phyloP scores from a whole-genome alignment of 2,888 invertebrate genomes.

The Sericinus montela region DNA sequence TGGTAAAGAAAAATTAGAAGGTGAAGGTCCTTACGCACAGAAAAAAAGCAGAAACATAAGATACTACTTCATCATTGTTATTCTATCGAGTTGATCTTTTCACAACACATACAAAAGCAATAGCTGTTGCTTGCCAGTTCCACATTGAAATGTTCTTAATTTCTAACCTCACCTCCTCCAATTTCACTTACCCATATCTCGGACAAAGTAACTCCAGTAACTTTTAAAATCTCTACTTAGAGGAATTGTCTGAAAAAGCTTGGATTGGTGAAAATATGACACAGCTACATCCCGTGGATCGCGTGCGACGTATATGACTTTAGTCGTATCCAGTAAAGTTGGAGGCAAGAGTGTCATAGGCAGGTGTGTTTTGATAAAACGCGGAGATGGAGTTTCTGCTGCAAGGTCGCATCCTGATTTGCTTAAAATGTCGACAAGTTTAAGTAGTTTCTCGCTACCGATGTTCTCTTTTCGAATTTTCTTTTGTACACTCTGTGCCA shows the following conservation, averaged over 20 bases:
- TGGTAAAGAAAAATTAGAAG: too few relatives aligned
- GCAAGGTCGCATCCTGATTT: not conserved
- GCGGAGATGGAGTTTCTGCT: constrained; percentile 31
- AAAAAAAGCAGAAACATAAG: too few relatives aligned
- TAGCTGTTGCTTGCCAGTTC: too few relatives aligned
- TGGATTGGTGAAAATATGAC: constrained; percentile 78
- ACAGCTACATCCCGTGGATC: constrained; percentile 90
- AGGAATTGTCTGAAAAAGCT: constrained; percentile 63
- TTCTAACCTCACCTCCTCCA: too few relatives aligned
- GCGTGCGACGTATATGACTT: constrained; percentile 85
- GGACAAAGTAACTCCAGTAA: constrained; percentile 82
- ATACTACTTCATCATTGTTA: too few relatives aligned
- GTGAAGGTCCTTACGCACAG: too few relatives aligned
- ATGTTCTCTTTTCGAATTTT: not conserved
- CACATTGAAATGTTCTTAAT: too few relatives aligned
- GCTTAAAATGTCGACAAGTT: not conserved
- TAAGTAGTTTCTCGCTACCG: not conserved
- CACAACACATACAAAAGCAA: too few relatives aligned
- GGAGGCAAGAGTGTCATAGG: constrained; percentile 84
- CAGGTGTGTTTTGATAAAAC: constrained; percentile 77
- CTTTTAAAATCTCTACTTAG: constrained; percentile 79
- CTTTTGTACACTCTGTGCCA: not conserved
- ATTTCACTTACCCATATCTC: constrained; percentile 72
- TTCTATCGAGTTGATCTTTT: too few relatives aligned
- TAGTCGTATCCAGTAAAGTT: constrained; percentile 59